Evolutionary conservation across 2,797 vertebrate genomes (phyloP), one percentile per base, ranked within the genome.

Genomic region (Acropternis orthonyx): DNA sequence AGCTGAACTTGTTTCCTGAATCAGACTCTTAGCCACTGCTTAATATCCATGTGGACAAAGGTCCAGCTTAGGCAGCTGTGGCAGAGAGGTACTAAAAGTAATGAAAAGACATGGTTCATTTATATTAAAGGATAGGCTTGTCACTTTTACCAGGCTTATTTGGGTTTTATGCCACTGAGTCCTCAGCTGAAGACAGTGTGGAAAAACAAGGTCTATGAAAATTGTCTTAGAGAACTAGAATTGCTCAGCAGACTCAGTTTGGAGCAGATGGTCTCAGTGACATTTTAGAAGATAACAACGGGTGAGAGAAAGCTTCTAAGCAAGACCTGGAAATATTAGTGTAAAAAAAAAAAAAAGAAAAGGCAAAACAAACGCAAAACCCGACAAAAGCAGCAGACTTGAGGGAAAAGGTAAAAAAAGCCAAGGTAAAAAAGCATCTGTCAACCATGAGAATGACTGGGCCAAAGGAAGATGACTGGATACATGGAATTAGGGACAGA

Each of bases 11-110:
- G 6, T 76, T 94, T 92, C 74, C 92, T 87, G 92, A 81, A 78
- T 65, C 79, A 7, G 3, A 66, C 34, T 75, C 63, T 69, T 58
- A 58, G 51, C 58, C 9, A 23, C 46, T 71, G 81, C 68, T 93
- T 91, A 67, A 85, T 79, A 52, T 51, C 78, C 81, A 52, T 0
- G 0, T 22, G 86, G 71, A 86, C 39, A 69, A 88, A 92, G 26
- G 52, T 54, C 92, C 81, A 52, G 26, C 48, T 94, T 48, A 63
- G 61, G 86, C 85, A 87, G 71, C 63, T 76, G 41, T 63, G 74
- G 80, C 69, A 93, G 54, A 86, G 51, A 87, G 52, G 59, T 85
- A 76, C 73, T 68, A 86, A 80, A 94, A 86, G 54, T 48, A 88
- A 78, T 68, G 12, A 85, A 83, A 77, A 86, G 56, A 74, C 20